These are phyloP conservation scores for Andrena bucephala DNA, from an alignment of 2,888 invertebrate genomes.

Conservation along the genomic window DNA sequence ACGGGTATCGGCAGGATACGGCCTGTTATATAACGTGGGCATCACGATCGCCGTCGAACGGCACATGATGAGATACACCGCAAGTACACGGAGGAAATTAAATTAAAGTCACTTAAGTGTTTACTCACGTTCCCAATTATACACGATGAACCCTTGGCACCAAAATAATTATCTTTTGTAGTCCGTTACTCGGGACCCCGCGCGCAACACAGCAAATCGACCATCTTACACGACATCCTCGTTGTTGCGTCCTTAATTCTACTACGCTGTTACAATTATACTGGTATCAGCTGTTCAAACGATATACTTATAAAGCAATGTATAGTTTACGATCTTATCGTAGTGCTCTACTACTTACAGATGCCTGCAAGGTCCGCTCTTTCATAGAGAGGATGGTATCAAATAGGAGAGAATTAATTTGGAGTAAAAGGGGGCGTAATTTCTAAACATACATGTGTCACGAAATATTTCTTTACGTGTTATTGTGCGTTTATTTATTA, in stretches of 20 bases:
- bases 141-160: constrained; percentile 81
- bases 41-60: constrained; percentile 69
- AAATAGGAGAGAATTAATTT: neutral
- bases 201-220: constrained; percentile 45
- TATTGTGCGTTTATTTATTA: too few relatives aligned
- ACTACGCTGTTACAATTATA: neutral
- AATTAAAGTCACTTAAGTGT: constrained; percentile 82
- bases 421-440: neutral
- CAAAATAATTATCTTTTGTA: constrained; percentile 82
- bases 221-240: constrained; percentile 20
- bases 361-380: neutral
- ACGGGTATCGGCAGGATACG: constrained; percentile 49
- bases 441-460: too few relatives aligned
- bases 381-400: neutral
- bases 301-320: neutral
- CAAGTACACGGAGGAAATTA: constrained; percentile 76
- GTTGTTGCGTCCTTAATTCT: neutral
- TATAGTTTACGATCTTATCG: neutral
- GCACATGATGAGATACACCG: constrained; percentile 66
- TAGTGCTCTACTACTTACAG: neutral
- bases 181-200: constrained; percentile 72
- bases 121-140: constrained; percentile 84
- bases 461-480: too few relatives aligned
- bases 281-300: neutral
- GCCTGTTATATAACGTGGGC: constrained; percentile 44